Evolutionary conservation across 2,888 invertebrate genomes (phyloP).

Genomic region (Ochropleura leucogaster): DNA sequence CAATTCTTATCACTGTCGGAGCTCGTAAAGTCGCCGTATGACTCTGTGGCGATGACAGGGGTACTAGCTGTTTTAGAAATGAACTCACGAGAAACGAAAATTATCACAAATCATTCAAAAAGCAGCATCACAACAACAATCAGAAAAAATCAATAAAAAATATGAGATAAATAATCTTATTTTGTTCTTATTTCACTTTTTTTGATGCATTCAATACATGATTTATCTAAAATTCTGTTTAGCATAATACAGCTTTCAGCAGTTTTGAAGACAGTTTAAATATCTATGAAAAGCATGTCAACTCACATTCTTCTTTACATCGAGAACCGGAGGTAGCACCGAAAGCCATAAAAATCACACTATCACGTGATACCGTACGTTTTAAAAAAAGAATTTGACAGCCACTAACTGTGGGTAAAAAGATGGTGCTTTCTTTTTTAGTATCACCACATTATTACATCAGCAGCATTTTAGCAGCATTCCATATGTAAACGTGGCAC

Average conservation of each 20-base stretch:
- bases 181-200: no score
- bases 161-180: no score
- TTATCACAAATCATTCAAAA: neutral
- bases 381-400: slow-evolving; percentile 46
- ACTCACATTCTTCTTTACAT: neutral
- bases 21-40: slow-evolving; percentile 78
- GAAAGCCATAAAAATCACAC: slow-evolving; percentile 52
- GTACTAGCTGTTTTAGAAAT: slow-evolving; percentile 33
- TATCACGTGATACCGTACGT: slow-evolving; percentile 24
- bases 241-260: neutral
- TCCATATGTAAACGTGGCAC: no score
- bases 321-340: slow-evolving; percentile 41
- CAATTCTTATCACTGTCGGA: slow-evolving; percentile 86
- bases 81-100: slow-evolving; percentile 6
- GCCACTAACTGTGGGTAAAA: slow-evolving; percentile 38
- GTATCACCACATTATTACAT: slow-evolving; percentile 16
- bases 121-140: neutral
- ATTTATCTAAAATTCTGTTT: neutral
- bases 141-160: no score
- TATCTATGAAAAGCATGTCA: neutral
- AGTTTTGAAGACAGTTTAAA: neutral
- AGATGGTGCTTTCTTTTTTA: slow-evolving; percentile 9
- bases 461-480: slow-evolving; percentile 13
- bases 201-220: neutral
- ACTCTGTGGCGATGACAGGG: slow-evolving; percentile 36